A percentile compares a stretch with the other conserved stretches of the same genome.
phyloP scores from a whole-genome alignment of 2,113 vertebrate species.

The Zosterops hypoxanthus region DNA sequence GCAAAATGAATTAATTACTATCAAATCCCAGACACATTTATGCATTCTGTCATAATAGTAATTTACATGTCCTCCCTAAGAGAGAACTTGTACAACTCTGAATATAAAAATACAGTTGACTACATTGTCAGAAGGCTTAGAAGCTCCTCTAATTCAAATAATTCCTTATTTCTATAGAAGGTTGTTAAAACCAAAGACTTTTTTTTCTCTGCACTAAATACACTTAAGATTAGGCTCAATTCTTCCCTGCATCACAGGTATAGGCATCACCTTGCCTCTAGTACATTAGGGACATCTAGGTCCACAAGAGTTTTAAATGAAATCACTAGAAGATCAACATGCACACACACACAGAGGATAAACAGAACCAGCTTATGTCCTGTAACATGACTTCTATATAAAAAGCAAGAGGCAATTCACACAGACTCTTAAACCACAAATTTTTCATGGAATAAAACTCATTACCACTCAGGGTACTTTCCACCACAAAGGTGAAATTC shows the following conservation, averaged over 20 bases:
- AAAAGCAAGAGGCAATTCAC: neutral
- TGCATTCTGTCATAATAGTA: constrained; percentile 53
- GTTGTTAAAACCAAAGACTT: neutral
- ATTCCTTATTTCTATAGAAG: neutral
- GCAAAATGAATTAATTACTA: constrained; percentile 40
- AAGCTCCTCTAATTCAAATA: neutral
- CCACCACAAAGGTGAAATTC: neutral
- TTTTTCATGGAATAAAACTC: neutral
- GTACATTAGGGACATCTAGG: neutral
- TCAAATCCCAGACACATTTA: constrained; percentile 22
- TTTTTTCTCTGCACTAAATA: neutral
- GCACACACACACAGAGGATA: neutral
- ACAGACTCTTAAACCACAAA: neutral
- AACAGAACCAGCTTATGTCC: neutral
- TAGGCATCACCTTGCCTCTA: neutral
- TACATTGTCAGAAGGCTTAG: constrained; percentile 20
- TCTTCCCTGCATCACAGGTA: neutral
- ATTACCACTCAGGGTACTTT: neutral
- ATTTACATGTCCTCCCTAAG: constrained; percentile 23
- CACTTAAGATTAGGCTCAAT: neutral
- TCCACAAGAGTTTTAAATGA: neutral
- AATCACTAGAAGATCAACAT: neutral
- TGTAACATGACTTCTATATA: neutral
- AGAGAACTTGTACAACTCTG: neutral
- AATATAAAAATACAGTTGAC: neutral